Base-by-base conservation (phyloP, 92 coral and sea anemone species). In the Ricordea florida region DNA sequence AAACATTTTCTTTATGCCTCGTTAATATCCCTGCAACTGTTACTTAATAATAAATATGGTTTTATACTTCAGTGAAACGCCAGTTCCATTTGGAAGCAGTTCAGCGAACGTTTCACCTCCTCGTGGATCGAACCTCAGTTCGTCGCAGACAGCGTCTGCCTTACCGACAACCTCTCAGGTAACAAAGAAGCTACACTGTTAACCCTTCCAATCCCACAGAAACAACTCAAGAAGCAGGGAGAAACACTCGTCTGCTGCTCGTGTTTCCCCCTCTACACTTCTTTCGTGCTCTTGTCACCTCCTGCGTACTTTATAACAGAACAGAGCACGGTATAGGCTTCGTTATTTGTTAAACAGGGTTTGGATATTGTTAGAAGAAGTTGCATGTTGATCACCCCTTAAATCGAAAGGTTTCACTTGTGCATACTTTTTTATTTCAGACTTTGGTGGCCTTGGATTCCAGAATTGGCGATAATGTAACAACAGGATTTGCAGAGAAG, bases 1-100 rank as follows among this genome's bases (percentile, higher is more conserved):
- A 3, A 5, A 17, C 55, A 2, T 16, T 11, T 17, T 47, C 6
- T 10, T 16, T 20, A 37, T 28, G 24, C 11, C 49, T 17, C 33
- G 10, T 16, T 14, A 10, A 34, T 22, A 48, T 18, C 24, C 6
- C 15, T 1, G 20, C 2, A 8, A 23, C 16, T 43, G 23, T 26
- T 43, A 1, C 10, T 2, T 76, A 23, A 15, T 37, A 17, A 17
- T 37, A 10, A n/a, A n/a, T 9, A 5, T 23, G 51, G 25, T 42
- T 60, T 51, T 31, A 13, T n/a, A 15, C 34, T 7, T 9, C 52
- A 94, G 98, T 49, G 98, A 92, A 33, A 70, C 97, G 2, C 98
- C 98, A 1, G 69, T 81, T 37, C 98, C 98, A 0, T 94, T 91
- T 79, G 98, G 98, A 34, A 89, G 93, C 47, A 84, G 82, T 20